These are phyloP conservation scores for Oncorhynchus kisutch DNA, from an alignment of 2,113 vertebrate genomes.

Conservation along the genomic window DNA sequence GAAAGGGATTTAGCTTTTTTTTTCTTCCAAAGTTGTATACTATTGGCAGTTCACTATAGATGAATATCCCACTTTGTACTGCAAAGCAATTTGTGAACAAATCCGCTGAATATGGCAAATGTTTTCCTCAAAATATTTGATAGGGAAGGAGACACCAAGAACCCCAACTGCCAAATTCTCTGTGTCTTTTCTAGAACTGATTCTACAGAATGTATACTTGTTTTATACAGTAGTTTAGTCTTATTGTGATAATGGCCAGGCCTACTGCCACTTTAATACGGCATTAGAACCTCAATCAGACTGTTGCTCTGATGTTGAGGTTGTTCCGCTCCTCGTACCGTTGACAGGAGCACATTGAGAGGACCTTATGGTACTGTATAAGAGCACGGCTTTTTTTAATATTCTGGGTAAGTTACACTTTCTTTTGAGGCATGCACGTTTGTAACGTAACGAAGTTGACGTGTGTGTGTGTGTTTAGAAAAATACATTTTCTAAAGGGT, in stretches of 20 bases:
- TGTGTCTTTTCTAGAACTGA: constrained; percentile 1
- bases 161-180: not conserved
- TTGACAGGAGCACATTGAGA: not conserved
- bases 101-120: not conserved
- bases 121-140: not conserved
- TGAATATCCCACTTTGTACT: not conserved
- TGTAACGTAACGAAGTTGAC: constrained; percentile 5
- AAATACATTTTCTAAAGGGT: constrained; percentile 2
- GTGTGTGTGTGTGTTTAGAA: not conserved
- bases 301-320: not conserved
- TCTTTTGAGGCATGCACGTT: constrained; percentile 8
- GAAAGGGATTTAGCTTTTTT: not conserved
- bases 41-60: not conserved
- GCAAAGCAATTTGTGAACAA: not conserved
- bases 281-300: not conserved
- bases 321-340: not conserved
- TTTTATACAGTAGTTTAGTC: constrained; percentile 41
- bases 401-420: not conserved
- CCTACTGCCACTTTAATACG: not conserved
- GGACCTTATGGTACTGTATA: not conserved
- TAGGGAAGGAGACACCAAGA: not conserved
- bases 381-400: not conserved
- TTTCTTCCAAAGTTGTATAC: constrained; percentile 13
- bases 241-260: not conserved
- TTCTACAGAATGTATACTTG: constrained; percentile 33